Conservation (phyloP, 2,888 invertebrate species). For the Hyles lineata region DNA sequence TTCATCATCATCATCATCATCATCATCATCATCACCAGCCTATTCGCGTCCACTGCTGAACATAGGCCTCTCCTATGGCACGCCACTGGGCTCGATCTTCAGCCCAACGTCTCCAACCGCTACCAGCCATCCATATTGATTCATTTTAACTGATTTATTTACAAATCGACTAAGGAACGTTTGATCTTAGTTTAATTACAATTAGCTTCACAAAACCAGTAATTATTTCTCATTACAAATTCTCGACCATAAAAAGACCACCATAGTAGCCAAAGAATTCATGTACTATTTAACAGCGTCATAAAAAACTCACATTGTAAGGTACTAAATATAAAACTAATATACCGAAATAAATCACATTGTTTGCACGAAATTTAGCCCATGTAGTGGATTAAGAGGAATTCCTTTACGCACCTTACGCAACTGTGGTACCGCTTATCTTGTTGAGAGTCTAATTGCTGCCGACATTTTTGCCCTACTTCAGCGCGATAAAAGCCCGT, state of each 20-base stretch:
- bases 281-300: conserved; percentile 28
- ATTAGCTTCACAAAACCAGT: neutral
- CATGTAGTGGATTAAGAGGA: conserved; percentile 15
- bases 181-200: neutral
- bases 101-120: too few relatives aligned
- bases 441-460: conserved; percentile 28
- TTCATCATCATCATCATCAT: too few relatives aligned
- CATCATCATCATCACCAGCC: too few relatives aligned
- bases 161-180: too few relatives aligned
- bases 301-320: conserved; percentile 28
- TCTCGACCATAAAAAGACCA: neutral
- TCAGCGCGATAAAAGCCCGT: neutral
- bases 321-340: neutral
- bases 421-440: conserved; percentile 32
- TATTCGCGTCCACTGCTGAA: too few relatives aligned
- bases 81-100: too few relatives aligned
- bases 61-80: too few relatives aligned
- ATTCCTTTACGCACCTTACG: conserved; percentile 26
- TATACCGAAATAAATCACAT: conserved; percentile 13
- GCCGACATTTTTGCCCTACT: conserved; percentile 28
- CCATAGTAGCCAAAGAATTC: neutral
- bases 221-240: neutral
- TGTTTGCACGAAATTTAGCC: conserved; percentile 2
- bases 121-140: too few relatives aligned
- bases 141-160: too few relatives aligned